Percentiles rank a stretch among this genome's conserved stretches.
phyloP scores from a whole-genome alignment of 2,888 invertebrate genomes.

The Watsonalla cultraria region DNA sequence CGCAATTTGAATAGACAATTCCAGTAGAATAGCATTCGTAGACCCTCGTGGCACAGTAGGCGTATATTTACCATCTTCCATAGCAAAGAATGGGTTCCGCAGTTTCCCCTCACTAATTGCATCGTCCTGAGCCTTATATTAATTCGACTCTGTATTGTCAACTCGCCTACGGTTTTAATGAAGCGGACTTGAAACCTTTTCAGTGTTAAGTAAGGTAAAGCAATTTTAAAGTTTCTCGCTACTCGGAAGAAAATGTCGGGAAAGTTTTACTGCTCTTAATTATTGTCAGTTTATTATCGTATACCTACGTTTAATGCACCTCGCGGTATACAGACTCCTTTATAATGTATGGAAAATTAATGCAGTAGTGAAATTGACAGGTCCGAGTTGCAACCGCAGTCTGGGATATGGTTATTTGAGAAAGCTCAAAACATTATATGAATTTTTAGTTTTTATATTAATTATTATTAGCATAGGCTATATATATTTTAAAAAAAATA shows the following conservation, averaged over 20 bases:
- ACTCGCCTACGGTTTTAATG: constrained; percentile 56
- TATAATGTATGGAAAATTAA: no score
- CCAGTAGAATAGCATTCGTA: not conserved
- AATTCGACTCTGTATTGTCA: constrained; percentile 45
- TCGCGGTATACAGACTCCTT: no score
- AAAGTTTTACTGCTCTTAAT: constrained; percentile 56
- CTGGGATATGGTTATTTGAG: no score
- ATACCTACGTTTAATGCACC: constrained; percentile 12
- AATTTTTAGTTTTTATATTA: no score
- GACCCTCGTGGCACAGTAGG: not conserved
- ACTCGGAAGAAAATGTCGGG: constrained; percentile 45
- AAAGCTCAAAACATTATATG: no score
- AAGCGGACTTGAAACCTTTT: constrained; percentile 65
- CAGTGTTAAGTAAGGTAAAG: constrained; percentile 49
- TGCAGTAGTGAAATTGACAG: not conserved
- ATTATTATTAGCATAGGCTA: no score
- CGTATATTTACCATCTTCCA: not conserved
- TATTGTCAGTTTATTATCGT: constrained; percentile 54
- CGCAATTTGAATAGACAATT: not conserved
- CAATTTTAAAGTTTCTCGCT: constrained; percentile 55
- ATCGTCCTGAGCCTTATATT: constrained; percentile 53
- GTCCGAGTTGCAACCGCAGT: no score
- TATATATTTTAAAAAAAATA: no score
- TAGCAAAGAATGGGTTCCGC: constrained; percentile 18
- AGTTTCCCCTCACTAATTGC: constrained; percentile 51